phyloP scores from a whole-genome alignment of 2,113 vertebrate genomes.

The Sebastes schlegelii region DNA sequence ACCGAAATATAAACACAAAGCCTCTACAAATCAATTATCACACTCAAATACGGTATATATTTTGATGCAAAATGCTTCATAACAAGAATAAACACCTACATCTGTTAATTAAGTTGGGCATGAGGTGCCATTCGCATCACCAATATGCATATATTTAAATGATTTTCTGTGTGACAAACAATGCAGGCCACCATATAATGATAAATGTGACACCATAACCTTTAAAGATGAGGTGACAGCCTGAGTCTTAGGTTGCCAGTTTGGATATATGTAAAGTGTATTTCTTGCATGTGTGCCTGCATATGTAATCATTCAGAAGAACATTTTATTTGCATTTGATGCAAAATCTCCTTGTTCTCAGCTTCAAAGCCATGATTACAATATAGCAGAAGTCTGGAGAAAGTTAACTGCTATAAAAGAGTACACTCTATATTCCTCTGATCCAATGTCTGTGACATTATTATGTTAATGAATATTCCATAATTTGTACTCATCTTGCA shows the following conservation, averaged over 20 bases:
- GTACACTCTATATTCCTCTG: not conserved
- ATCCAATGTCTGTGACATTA: not conserved
- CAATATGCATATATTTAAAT: not conserved
- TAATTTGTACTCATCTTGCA: not conserved
- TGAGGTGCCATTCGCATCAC: not conserved
- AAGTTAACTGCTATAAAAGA: not conserved
- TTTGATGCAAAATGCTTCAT: not conserved
- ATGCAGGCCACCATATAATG: not conserved
- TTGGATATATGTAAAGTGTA: not conserved
- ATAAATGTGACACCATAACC: not conserved
- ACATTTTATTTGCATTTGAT: not conserved
- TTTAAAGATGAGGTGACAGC: not conserved
- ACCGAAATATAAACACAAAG: slow-evolving; percentile 22
- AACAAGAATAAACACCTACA: not conserved
- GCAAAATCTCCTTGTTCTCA: not conserved
- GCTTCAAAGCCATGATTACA: not conserved
- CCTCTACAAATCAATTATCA: slow-evolving; percentile 1
- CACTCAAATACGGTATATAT: not conserved
- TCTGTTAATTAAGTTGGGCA: not conserved
- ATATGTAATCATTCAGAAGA: not conserved
- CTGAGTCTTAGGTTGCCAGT: not conserved
- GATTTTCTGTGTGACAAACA: not conserved
- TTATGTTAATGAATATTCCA: not conserved
- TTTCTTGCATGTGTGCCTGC: not conserved
- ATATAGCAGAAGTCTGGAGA: not conserved